Percentiles rank a stretch among this genome's conserved stretches.
These are phyloP conservation scores for Hesperophylax magnus DNA, from an alignment of 1,140 invertebrate species.

Conservation along the genomic window DNA sequence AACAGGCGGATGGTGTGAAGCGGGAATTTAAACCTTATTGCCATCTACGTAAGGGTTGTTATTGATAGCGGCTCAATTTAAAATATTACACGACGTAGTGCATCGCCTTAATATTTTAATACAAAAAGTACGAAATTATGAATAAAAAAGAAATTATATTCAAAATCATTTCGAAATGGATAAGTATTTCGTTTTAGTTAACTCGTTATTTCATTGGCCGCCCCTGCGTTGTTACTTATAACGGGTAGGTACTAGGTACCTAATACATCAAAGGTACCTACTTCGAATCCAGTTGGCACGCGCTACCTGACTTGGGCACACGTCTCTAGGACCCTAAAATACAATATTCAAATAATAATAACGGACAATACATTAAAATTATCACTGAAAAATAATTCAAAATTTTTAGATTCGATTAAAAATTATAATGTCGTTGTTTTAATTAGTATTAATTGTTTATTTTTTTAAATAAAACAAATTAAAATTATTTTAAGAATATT, in stretches of 20 bases:
- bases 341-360: not conserved
- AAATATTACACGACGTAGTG: no score
- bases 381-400: not conserved
- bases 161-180: no score
- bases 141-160: no score
- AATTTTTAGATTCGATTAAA: not conserved
- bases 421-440: not conserved
- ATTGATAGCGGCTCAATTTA: no score
- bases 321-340: slow-evolving; percentile 20
- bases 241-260: not conserved
- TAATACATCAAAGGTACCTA: slow-evolving; percentile 6
- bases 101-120: no score
- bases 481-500: not conserved
- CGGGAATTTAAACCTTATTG: no score
- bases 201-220: not conserved
- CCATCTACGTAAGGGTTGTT: no score
- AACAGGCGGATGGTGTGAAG: no score
- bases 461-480: no score
- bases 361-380: not conserved
- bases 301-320: slow-evolving; percentile 23
- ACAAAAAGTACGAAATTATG: no score
- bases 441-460: no score
- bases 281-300: slow-evolving; percentile 38
- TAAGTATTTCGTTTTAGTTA: no score
- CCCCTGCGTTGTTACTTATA: not conserved